Conservation (phyloP, 1,140 invertebrate species). For the Drosophila prosaltans region DNA sequence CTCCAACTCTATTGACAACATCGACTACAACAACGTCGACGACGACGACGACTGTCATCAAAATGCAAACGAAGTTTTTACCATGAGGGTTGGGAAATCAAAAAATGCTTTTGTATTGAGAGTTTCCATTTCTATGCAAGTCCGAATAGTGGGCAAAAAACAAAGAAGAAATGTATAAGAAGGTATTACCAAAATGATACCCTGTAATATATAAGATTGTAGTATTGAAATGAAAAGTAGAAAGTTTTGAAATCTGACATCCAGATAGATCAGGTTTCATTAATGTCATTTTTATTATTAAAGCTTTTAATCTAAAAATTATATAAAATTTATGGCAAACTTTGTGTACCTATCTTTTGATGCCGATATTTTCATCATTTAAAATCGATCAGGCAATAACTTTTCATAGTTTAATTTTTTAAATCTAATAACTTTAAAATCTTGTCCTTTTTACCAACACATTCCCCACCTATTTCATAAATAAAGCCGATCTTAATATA, state of each 20-base stretch:
- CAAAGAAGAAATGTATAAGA: conserved; percentile 28
- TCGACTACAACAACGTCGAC: conserved; percentile 46
- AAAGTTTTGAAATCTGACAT: too few species aligned
- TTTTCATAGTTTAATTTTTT: too few species aligned
- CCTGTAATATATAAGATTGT: background rate
- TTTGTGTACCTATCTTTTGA: too few species aligned
- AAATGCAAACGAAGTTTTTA: conserved; percentile 77
- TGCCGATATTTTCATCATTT: too few species aligned
- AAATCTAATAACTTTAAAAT: too few species aligned
- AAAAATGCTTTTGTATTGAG: conserved; percentile 64
- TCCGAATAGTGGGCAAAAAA: conserved; percentile 31
- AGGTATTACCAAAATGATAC: background rate
- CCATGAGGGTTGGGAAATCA: conserved; percentile 18
- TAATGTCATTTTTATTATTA: too few species aligned
- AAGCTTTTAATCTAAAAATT: too few species aligned
- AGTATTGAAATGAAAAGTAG: too few species aligned
- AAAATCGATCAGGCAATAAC: too few species aligned
- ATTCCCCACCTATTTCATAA: background rate
- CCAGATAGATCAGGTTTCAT: too few species aligned
- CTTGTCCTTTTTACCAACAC: too few species aligned
- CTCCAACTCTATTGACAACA: conserved; percentile 31
- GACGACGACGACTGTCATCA: conserved; percentile 70
- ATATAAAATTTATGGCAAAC: too few species aligned
- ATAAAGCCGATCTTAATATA: conserved; percentile 20
- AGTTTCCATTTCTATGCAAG: conserved; percentile 37